A percentile compares a stretch with the other conserved stretches of the same genome.
Conservation (phyloP, 2,113 vertebrate genomes). For the Verasper variegatus region DNA sequence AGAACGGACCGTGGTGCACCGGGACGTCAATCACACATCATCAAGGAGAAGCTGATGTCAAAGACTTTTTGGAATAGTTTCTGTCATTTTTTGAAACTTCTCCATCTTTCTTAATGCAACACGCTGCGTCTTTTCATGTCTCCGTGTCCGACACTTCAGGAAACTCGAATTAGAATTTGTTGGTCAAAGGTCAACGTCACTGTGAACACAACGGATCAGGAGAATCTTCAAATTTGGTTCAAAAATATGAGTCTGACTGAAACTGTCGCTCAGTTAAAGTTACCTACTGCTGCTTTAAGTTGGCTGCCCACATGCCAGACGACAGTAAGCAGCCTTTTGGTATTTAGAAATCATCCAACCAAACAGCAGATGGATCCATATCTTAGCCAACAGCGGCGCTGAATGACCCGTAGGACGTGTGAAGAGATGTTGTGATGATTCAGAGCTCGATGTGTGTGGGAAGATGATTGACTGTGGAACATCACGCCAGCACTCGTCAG, state of each 20-base stretch:
- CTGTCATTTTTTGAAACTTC: conserved; percentile 10
- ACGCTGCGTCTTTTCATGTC: too few relatives aligned
- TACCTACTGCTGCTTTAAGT: too few relatives aligned
- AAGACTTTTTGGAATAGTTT: neutral
- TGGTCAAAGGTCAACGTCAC: too few relatives aligned
- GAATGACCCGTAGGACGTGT: conserved; percentile 9
- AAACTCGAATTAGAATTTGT: too few relatives aligned
- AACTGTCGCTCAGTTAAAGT: too few relatives aligned
- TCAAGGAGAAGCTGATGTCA: neutral
- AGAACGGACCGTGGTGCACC: neutral
- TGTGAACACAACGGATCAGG: too few relatives aligned
- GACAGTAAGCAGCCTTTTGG: conserved; percentile 15
- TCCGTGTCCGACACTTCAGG: too few relatives aligned
- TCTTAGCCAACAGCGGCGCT: neutral
- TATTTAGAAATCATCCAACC: conserved; percentile 2
- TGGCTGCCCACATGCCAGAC: conserved; percentile 2
- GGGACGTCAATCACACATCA: neutral
- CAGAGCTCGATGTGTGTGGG: neutral
- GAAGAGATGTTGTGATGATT: conserved; percentile 6
- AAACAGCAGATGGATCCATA: conserved; percentile 29
- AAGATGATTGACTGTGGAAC: neutral
- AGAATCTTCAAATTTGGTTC: too few relatives aligned
- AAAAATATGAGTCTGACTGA: too few relatives aligned
- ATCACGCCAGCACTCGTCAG: too few relatives aligned
- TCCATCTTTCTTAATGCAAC: neutral